Percentiles rank a stretch among this genome's conserved stretches.
These are phyloP conservation scores for Anarsia innoxiella DNA, from an alignment of 2,888 invertebrate genomes.

Conservation along the genomic window DNA sequence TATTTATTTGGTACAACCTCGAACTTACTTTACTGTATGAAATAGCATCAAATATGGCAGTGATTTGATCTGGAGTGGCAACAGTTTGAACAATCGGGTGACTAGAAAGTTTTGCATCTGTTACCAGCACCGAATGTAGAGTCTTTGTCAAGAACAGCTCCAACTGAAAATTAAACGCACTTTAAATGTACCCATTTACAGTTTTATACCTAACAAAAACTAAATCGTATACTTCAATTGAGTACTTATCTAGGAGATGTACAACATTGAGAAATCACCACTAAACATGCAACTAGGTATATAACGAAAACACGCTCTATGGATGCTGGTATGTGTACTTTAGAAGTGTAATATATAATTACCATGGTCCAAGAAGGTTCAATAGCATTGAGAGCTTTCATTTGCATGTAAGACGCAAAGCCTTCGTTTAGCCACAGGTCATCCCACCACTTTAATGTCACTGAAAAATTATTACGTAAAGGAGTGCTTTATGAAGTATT, in stretches of 20 bases:
- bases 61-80: slow-evolving; percentile 90
- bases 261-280: too few species aligned
- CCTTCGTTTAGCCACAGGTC: slow-evolving; percentile 94
- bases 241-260: too few species aligned
- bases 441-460: slow-evolving; percentile 96
- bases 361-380: slow-evolving; percentile 56
- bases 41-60: slow-evolving; percentile 92
- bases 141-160: slow-evolving; percentile 84
- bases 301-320: too few species aligned
- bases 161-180: slow-evolving; percentile 81
- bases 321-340: too few species aligned
- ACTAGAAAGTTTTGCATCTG: slow-evolving; percentile 87
- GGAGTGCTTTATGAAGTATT: too few species aligned
- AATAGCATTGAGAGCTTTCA: slow-evolving; percentile 81
- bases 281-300: too few species aligned
- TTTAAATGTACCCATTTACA: too few species aligned
- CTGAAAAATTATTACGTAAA: too few species aligned
- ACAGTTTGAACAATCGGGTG: slow-evolving; percentile 94
- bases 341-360: not conserved
- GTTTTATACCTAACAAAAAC: too few species aligned
- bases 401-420: slow-evolving; percentile 92
- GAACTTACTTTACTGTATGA: slow-evolving; percentile 88
- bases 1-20: too few species aligned
- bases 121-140: slow-evolving; percentile 81
- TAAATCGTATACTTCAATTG: too few species aligned